Base-by-base conservation (phyloP, 2,113 vertebrate genomes). In the Psittacula cyanocephala region DNA sequence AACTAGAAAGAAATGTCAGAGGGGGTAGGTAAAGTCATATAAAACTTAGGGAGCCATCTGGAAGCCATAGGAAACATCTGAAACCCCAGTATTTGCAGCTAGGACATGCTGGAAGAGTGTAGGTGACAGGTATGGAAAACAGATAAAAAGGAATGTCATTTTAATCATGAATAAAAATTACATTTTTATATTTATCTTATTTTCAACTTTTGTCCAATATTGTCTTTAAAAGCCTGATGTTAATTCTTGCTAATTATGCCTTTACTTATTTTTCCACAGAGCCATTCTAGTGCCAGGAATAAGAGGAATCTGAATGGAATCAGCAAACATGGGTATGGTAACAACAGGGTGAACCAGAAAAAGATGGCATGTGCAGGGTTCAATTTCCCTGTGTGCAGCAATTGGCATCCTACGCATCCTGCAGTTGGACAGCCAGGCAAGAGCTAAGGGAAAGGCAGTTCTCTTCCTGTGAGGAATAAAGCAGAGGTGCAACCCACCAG, bases 1-100 rank as follows among this genome's bases (percentile, higher is more conserved):
- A 68, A 93, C 86, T 71, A 60, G 69, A 89, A 95, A 93, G 86
- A 95, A 95, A 95, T 93, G 84, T 91, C 89, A 92, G 83, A 95
- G 57, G 44, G 83, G 47, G 74, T 87, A 96, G 55, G 70, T 92
- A 95, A 57, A 95, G 74, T 89, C 57, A 86, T 59, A 82, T 37
- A 89, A 75, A 92, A 93, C 25, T 81, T 91, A 55, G 13, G 27
- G 17, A 93, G 53, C 93, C 94, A 95, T 92, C 94, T 95, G 95
- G 81, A 96, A 89, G 65, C 14, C 33, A 78, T 72, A 64, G 62
- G 11, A 93, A 95, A 81, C 67, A 25, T 91, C 81, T 84, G 49
- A 55, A 95, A 57, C 7, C 47, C 39, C 29, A 72, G 12, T 31
- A 87, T 60, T 67, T 71, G 33, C 50, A 93, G 35, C 46, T 31